Percentiles rank a stretch among this genome's conserved stretches.
Conservation (phyloP, 2,113 vertebrate genomes). For the Aegotheles bennettii region DNA sequence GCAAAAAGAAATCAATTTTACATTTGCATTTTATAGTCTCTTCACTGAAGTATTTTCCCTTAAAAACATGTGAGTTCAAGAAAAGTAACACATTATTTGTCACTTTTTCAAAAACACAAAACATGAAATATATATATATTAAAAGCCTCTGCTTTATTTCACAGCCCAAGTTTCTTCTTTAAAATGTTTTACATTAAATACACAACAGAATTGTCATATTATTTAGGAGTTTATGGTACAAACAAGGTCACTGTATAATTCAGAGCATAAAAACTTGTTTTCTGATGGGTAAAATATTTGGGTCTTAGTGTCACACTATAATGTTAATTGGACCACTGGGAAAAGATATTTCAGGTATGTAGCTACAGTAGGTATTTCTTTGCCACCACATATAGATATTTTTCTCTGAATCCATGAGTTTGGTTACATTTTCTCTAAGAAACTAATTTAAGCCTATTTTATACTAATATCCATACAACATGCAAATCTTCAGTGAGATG, state of each 20-base stretch:
- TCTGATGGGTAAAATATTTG: not conserved
- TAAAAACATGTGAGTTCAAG: not conserved
- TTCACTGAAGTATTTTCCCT: not conserved
- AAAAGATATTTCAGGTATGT: constrained; percentile 28
- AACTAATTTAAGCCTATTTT: not conserved
- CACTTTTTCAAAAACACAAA: not conserved
- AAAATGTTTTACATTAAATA: not conserved
- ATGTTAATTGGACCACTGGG: constrained; percentile 34
- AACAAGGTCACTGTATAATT: constrained; percentile 18
- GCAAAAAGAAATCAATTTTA: constrained; percentile 13
- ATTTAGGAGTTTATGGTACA: not conserved
- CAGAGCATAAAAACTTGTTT: not conserved
- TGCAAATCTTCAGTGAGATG: not conserved
- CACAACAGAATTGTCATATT: not conserved
- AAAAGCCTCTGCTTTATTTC: not conserved
- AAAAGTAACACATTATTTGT: not conserved
- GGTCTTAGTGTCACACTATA: not conserved
- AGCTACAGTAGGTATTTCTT: not conserved
- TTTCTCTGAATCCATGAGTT: not conserved
- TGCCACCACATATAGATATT: not conserved
- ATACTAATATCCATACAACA: not conserved
- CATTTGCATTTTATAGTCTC: not conserved
- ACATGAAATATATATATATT: not conserved
- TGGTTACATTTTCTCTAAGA: not conserved
- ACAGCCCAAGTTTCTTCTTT: not conserved